These are phyloP conservation scores for Lacerta viridis DNA, from an alignment of 2,797 vertebrate species.

Conservation along the genomic window DNA sequence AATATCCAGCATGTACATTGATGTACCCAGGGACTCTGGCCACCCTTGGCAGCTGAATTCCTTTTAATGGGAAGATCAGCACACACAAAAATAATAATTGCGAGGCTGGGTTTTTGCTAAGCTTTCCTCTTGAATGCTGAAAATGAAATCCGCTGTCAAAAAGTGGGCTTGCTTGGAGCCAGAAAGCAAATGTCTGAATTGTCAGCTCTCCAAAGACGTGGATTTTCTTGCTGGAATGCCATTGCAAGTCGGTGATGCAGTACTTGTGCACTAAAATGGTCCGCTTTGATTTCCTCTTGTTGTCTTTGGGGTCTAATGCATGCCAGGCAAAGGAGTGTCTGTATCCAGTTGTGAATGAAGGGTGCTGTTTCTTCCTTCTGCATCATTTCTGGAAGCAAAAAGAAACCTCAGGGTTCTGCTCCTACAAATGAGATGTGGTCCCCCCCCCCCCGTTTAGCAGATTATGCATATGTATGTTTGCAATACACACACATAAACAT, in stretches of 20 bases:
- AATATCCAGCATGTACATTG: neutral
- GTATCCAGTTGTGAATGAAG: too few species aligned
- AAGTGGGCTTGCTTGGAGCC: neutral
- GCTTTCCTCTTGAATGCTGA: neutral
- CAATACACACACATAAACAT: conserved; percentile 36
- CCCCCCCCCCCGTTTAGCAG: neutral
- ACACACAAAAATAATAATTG: neutral
- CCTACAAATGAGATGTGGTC: neutral
- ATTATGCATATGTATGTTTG: neutral
- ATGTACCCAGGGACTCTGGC: too few species aligned
- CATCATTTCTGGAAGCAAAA: neutral
- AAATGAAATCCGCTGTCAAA: neutral
- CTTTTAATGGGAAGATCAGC: neutral
- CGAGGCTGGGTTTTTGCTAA: neutral
- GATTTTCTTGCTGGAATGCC: neutral
- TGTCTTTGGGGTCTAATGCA: neutral
- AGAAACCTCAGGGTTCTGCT: neutral
- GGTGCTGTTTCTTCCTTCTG: too few species aligned
- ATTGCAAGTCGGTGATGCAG: neutral
- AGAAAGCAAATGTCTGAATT: neutral
- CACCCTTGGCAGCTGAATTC: neutral
- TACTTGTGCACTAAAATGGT: neutral
- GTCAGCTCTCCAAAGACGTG: neutral
- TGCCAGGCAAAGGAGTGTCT: neutral
- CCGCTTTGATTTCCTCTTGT: neutral